These are phyloP conservation scores for Margarornis squamiger DNA, from an alignment of 2,797 vertebrate genomes.

Conservation along the genomic window DNA sequence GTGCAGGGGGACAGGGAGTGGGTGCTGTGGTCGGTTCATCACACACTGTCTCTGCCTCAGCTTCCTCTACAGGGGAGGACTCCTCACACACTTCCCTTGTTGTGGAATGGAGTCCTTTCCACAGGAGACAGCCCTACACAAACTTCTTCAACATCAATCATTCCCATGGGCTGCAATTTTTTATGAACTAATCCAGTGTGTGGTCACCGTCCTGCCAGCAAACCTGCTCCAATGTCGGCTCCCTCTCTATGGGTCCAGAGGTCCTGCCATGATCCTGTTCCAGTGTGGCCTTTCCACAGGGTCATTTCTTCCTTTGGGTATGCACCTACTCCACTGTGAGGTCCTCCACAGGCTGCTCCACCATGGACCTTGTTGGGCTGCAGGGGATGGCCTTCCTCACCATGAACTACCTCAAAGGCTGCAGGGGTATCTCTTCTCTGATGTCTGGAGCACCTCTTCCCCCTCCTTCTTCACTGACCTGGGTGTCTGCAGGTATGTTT, in stretches of 20 bases:
- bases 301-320: background rate
- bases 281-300: background rate
- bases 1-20: background rate
- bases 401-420: background rate
- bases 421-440: background rate
- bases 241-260: background rate
- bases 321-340: rapidly evolving
- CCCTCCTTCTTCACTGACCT: background rate
- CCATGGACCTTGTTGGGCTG: background rate
- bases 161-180: background rate
- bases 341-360: background rate
- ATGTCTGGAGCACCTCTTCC: background rate
- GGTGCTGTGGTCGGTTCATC: background rate
- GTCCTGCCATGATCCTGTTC: background rate
- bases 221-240: background rate
- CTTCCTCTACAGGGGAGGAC: background rate
- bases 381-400: background rate
- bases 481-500: background rate
- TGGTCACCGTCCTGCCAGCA: background rate
- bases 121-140: too few species aligned
- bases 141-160: background rate
- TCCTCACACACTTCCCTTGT: background rate
- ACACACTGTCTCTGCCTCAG: rapidly evolving
- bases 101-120: rapidly evolving
- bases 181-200: background rate